Evolutionary conservation across 2,113 vertebrate species (phyloP).

Genomic region (Nansenia antarctica): DNA sequence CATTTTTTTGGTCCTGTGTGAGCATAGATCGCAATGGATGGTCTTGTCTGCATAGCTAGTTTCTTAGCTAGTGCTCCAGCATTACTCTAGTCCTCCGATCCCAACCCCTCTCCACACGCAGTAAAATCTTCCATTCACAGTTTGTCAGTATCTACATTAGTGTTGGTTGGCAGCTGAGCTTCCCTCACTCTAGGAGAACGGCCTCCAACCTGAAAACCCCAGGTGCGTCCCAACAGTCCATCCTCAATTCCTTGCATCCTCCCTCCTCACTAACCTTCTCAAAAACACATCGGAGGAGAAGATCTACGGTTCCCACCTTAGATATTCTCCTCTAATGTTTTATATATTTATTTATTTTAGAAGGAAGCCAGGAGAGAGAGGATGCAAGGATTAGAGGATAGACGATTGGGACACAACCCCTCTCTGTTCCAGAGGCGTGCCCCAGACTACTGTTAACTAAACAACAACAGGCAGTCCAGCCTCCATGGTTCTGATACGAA

Average conservation of each 20-base stretch:
- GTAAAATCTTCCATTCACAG: conserved; percentile 63
- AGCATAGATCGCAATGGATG: conserved; percentile 29
- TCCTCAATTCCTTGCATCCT: neutral
- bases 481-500: conserved; percentile 18
- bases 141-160: conserved; percentile 45
- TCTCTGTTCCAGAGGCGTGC: conserved; percentile 19
- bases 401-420: too few relatives aligned
- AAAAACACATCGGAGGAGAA: too few relatives aligned
- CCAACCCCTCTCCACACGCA: conserved; percentile 20
- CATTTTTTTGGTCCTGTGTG: conserved; percentile 67
- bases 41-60: conserved; percentile 12
- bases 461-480: neutral
- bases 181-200: neutral
- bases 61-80: conserved; percentile 29
- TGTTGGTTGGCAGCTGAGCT: conserved; percentile 32
- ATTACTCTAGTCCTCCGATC: conserved; percentile 28
- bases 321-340: too few relatives aligned
- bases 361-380: too few relatives aligned
- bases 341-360: too few relatives aligned
- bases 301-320: conserved; percentile 24
- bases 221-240: too few relatives aligned
- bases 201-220: neutral
- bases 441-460: conserved; percentile 8
- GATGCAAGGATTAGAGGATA: too few relatives aligned
- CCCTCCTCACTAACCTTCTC: too few relatives aligned